Percentiles rank a stretch among this genome's conserved stretches.
These are phyloP conservation scores for Sericinus montela DNA, from an alignment of 2,888 invertebrate species.

Conservation along the genomic window DNA sequence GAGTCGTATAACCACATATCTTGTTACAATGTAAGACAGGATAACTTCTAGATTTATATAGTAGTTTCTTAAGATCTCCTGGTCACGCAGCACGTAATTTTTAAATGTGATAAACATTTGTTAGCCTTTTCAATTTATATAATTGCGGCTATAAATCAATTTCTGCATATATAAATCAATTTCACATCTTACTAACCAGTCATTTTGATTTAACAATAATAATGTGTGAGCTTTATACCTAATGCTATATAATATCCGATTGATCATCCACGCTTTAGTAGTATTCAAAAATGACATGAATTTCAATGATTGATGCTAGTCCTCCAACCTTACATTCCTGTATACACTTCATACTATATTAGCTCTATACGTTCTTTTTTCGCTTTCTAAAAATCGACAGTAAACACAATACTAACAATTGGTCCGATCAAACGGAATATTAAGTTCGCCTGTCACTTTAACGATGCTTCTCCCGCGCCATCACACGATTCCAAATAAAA, in stretches of 20 bases:
- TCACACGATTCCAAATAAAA: constrained; percentile 27
- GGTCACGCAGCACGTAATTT: no score
- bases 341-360: constrained; percentile 18
- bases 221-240: background rate
- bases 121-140: no score
- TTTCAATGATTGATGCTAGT: constrained; percentile 64
- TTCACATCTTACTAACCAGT: no score
- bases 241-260: constrained; percentile 33
- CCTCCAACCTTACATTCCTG: constrained; percentile 41
- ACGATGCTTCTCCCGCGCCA: constrained; percentile 55
- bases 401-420: constrained; percentile 76
- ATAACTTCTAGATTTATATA: no score
- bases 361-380: constrained; percentile 37
- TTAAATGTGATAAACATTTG: no score
- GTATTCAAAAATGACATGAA: constrained; percentile 48
- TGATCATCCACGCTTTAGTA: constrained; percentile 56
- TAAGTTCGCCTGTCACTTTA: constrained; percentile 78
- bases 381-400: constrained; percentile 66
- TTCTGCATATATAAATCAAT: no score
- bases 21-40: constrained; percentile 24
- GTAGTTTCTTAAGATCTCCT: no score
- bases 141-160: no score
- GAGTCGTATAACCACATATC: constrained; percentile 37
- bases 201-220: background rate
- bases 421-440: constrained; percentile 77